These are phyloP conservation scores for Scrobipalpa atriplicella DNA, from an alignment of 2,888 invertebrate species.

Conservation along the genomic window DNA sequence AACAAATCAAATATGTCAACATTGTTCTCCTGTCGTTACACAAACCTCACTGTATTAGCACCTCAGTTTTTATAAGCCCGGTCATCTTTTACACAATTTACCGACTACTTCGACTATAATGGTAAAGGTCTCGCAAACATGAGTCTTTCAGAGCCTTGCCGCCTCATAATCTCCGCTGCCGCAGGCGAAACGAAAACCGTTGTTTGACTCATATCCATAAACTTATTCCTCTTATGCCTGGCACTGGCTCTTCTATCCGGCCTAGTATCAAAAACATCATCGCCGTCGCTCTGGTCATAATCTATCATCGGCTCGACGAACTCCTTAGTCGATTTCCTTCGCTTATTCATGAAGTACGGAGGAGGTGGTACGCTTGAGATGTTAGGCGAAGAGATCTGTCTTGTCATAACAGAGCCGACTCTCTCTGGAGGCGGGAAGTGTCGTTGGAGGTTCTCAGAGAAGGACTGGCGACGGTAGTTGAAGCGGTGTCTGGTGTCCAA, in stretches of 20 bases:
- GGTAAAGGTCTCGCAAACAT: constrained; percentile 73
- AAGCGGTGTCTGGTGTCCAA: constrained; percentile 56
- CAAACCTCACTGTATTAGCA: no score
- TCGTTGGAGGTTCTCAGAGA: constrained; percentile 72
- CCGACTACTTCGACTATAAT: constrained; percentile 48
- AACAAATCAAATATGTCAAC: no score
- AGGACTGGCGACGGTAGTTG: constrained; percentile 67
- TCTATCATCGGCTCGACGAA: constrained; percentile 73
- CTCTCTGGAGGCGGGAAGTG: constrained; percentile 68
- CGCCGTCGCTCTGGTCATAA: constrained; percentile 77
- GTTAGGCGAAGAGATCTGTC: constrained; percentile 70
- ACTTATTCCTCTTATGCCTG: constrained; percentile 62
- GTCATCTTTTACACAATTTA: not conserved
- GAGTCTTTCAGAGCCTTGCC: constrained; percentile 72
- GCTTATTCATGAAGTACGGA: constrained; percentile 67
- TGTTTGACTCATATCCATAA: constrained; percentile 69
- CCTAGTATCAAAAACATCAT: constrained; percentile 72
- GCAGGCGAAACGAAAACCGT: constrained; percentile 74
- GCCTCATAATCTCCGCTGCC: constrained; percentile 71
- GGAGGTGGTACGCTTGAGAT: constrained; percentile 59
- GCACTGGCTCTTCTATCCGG: constrained; percentile 62
- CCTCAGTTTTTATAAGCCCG: not conserved
- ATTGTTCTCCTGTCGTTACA: no score
- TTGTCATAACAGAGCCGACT: constrained; percentile 51
- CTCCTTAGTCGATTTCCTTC: constrained; percentile 60